Conservation (phyloP, 2,113 vertebrate genomes). For the Gadus macrocephalus region DNA sequence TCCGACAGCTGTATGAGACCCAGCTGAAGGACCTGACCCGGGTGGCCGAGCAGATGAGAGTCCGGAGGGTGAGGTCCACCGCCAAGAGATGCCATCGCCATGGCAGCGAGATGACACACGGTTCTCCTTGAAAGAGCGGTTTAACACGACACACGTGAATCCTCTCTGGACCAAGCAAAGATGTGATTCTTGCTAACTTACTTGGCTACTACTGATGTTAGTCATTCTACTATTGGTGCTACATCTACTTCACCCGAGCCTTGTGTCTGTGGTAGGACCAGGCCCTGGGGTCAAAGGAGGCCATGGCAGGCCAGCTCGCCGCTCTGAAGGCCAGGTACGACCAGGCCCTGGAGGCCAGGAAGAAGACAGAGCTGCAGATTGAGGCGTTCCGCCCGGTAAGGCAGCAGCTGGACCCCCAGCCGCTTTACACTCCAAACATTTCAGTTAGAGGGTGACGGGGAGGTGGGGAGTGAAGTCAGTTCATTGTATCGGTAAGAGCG, state of each 20-base stretch:
- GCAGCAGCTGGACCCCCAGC: background rate
- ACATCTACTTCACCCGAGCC: too few species aligned
- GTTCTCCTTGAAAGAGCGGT: background rate
- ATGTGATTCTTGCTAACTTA: background rate
- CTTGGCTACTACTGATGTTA: too few species aligned
- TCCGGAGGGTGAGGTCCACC: conserved; percentile 54
- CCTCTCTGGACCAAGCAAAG: background rate
- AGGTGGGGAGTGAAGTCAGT: background rate
- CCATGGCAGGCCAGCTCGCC: conserved; percentile 60
- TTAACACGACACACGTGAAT: background rate
- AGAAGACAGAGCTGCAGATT: conserved; percentile 67
- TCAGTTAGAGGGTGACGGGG: background rate
- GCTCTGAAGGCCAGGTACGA: conserved; percentile 66
- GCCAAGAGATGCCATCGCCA: background rate
- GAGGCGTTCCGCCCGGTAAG: conserved; percentile 71
- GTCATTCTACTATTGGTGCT: too few species aligned
- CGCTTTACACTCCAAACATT: background rate
- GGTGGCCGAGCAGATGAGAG: conserved; percentile 64
- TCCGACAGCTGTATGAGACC: conserved; percentile 64
- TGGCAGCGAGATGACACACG: background rate
- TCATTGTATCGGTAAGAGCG: too few species aligned
- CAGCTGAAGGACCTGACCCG: conserved; percentile 65
- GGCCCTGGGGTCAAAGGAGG: conserved; percentile 63
- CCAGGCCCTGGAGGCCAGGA: conserved; percentile 64
- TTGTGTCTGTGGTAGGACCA: conserved; percentile 55